Evolutionary conservation across 2,797 vertebrate species (phyloP).

Genomic region (Pitangus sulphuratus): DNA sequence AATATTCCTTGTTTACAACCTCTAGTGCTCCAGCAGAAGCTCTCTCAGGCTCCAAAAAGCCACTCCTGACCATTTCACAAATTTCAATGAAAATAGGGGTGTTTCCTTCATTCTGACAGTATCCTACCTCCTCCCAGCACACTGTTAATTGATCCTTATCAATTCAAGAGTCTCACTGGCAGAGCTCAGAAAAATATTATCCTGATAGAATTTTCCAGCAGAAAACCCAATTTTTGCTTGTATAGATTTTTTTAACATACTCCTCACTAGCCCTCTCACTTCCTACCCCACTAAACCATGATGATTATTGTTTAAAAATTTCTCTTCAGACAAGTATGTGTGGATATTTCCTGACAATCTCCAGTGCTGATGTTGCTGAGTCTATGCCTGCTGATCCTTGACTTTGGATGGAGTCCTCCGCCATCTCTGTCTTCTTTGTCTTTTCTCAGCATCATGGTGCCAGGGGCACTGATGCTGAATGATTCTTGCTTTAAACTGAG

Average conservation of each 20-base stretch:
- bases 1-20: not conserved
- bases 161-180: not conserved
- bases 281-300: too few relatives aligned
- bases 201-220: not conserved
- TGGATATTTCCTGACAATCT: not conserved
- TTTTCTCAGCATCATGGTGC: not conserved
- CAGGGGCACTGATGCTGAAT: too few relatives aligned
- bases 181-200: not conserved
- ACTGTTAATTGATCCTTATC: not conserved
- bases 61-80: not conserved
- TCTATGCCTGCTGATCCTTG: not conserved
- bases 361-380: not conserved
- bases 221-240: not conserved
- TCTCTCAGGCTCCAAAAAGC: not conserved
- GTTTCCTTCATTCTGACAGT: not conserved
- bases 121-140: not conserved
- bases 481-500: not conserved
- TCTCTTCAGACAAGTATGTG: not conserved
- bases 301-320: not conserved
- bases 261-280: not conserved
- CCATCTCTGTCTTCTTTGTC: not conserved
- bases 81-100: not conserved
- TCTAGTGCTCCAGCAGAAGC: not conserved
- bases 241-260: not conserved
- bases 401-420: not conserved